phyloP scores from a whole-genome alignment of 2,797 vertebrate species.

The Phoebastria nigripes region DNA sequence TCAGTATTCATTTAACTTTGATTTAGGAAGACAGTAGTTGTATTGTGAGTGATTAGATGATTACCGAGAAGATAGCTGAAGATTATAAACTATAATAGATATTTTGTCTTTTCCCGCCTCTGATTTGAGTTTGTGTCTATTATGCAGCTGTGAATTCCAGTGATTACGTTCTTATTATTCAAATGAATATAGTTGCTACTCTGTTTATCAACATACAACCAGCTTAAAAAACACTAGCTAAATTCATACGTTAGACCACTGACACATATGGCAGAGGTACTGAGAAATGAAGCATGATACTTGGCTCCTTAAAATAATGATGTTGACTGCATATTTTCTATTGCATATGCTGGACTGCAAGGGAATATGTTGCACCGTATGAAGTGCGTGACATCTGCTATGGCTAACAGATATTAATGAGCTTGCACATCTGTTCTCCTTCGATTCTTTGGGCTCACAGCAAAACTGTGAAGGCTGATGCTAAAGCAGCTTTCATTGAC shows the following conservation, averaged over 20 bases:
- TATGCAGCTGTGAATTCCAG: background rate
- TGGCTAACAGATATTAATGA: background rate
- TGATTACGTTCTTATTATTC: background rate
- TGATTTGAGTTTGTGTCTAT: background rate
- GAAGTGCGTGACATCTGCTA: background rate
- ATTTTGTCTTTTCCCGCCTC: background rate
- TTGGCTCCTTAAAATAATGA: background rate
- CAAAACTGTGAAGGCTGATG: background rate
- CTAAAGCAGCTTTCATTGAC: background rate
- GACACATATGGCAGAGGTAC: background rate
- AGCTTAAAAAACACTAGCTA: background rate
- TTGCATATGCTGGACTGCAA: background rate
- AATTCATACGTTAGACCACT: background rate
- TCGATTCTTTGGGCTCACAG: background rate
- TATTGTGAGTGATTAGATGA: background rate
- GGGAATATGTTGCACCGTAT: background rate
- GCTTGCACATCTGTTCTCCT: background rate
- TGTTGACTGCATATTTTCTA: background rate
- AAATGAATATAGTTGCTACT: background rate
- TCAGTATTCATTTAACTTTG: background rate
- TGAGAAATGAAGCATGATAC: background rate
- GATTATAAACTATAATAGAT: background rate
- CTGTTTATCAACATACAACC: background rate
- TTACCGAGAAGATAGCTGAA: background rate
- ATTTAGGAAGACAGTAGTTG: background rate